Conservation (phyloP, 2,797 vertebrate genomes). For the Acrocephalus scirpaceus region DNA sequence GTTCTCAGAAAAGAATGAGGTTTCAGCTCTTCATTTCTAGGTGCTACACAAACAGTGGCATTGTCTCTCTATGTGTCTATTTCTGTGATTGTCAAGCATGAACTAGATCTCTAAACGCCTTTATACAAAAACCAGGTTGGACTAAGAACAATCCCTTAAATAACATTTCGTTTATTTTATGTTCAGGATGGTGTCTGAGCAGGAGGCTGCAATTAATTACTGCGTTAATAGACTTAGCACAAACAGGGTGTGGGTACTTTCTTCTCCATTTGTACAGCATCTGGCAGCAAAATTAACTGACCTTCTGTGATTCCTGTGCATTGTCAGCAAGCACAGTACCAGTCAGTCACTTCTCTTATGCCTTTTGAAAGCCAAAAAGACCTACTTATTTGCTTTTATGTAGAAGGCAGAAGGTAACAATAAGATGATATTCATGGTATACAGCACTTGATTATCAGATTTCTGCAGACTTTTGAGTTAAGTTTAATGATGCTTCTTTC, state of each 20-base stretch:
- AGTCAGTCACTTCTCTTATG: not conserved
- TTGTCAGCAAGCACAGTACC: not conserved
- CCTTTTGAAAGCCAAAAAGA: slow-evolving; percentile 7
- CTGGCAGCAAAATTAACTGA: slow-evolving; percentile 40
- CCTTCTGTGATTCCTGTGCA: slow-evolving; percentile 22
- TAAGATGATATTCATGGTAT: not conserved
- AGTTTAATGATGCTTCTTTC: not conserved
- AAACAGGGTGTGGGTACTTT: not conserved
- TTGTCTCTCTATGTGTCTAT: not conserved
- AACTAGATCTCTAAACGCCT: not conserved
- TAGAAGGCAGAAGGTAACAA: not conserved
- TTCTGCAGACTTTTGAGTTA: not conserved
- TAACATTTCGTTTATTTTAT: slow-evolving; percentile 17
- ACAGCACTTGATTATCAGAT: not conserved
- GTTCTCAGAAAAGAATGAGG: not conserved
- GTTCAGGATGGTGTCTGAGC: not conserved
- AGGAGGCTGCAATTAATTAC: slow-evolving; percentile 38
- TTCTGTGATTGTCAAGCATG: not conserved
- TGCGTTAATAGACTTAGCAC: slow-evolving; percentile 28
- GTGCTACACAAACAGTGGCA: not conserved
- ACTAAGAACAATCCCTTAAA: slow-evolving; percentile 12
- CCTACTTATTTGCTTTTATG: not conserved
- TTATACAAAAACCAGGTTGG: not conserved
- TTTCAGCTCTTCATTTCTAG: slow-evolving; percentile 27
- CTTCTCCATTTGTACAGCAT: slow-evolving; percentile 6